Evolutionary conservation across 2,797 vertebrate species (phyloP).

Genomic region (Numenius phaeopus): DNA sequence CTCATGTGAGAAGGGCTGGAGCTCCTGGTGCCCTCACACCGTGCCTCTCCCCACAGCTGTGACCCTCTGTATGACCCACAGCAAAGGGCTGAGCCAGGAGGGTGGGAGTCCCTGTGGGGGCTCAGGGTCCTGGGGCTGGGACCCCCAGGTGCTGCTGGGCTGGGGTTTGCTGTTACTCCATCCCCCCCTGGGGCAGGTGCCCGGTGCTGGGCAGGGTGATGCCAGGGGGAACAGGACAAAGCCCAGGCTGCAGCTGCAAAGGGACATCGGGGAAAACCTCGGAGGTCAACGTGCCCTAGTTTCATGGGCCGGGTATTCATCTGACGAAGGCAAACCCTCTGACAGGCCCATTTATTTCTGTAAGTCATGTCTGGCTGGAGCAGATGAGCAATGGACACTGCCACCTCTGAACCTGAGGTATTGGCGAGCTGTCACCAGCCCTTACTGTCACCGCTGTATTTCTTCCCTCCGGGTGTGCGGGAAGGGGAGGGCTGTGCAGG

Average conservation of each 20-base stretch:
- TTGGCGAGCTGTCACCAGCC: neutral
- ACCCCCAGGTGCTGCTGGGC: rapidly evolving
- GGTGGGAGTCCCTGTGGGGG: too few species aligned
- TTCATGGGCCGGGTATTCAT: rapidly evolving
- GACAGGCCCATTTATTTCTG: neutral
- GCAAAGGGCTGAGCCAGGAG: neutral
- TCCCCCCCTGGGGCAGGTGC: rapidly evolving
- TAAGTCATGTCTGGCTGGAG: neutral
- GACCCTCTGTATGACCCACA: rapidly evolving
- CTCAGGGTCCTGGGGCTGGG: neutral
- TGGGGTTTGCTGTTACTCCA: neutral
- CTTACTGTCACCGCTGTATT: neutral
- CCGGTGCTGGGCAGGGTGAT: neutral
- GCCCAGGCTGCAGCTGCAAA: neutral
- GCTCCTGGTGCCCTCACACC: neutral
- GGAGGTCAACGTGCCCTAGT: neutral
- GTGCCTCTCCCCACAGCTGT: neutral
- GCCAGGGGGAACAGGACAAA: rapidly evolving
- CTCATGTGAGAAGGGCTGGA: neutral
- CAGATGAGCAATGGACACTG: neutral
- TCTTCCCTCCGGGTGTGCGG: rapidly evolving
- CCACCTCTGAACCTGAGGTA: rapidly evolving
- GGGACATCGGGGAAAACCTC: rapidly evolving
- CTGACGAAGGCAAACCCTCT: neutral
- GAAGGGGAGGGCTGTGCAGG: neutral